phyloP scores from a whole-genome alignment of 2,888 invertebrate genomes.

The Rotaria macrura region DNA sequence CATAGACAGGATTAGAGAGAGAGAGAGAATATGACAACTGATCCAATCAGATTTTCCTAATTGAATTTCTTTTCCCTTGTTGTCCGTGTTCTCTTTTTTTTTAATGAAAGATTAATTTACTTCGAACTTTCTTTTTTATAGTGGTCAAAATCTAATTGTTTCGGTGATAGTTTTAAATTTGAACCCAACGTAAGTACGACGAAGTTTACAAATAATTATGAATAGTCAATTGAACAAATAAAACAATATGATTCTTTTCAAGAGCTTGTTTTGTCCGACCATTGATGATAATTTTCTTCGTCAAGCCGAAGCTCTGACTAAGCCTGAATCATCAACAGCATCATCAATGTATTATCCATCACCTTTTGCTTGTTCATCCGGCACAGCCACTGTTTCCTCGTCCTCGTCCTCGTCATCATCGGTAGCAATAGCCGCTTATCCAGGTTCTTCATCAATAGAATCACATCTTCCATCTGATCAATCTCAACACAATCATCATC shows the following conservation, averaged over 20 bases:
- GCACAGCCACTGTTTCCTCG: not conserved
- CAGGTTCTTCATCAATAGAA: not conserved
- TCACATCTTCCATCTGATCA: not conserved
- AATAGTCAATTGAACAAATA: too few relatives aligned
- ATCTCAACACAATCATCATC: not conserved
- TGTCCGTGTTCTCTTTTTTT: not conserved
- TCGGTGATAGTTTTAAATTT: slow-evolving; percentile 33
- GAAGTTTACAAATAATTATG: too few relatives aligned
- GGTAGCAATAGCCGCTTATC: not conserved
- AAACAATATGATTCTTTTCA: not conserved
- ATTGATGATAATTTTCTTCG: slow-evolving; percentile 32
- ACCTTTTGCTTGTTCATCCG: slow-evolving; percentile 24
- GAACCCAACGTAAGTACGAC: slow-evolving; percentile 20
- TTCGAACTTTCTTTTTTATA: not conserved
- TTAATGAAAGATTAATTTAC: not conserved
- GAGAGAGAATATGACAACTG: not conserved
- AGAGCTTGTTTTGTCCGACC: slow-evolving; percentile 18
- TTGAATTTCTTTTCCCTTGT: not conserved
- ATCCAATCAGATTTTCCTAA: not conserved
- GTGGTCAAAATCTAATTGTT: slow-evolving; percentile 32
- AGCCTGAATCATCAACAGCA: slow-evolving; percentile 19
- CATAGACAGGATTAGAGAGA: not conserved
- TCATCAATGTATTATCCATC: slow-evolving; percentile 7
- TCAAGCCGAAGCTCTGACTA: slow-evolving; percentile 26
- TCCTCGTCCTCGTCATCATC: not conserved